Percentiles rank a stretch among this genome's conserved stretches.
phyloP scores from a whole-genome alignment of 2,797 vertebrate genomes.

The Falco biarmicus region DNA sequence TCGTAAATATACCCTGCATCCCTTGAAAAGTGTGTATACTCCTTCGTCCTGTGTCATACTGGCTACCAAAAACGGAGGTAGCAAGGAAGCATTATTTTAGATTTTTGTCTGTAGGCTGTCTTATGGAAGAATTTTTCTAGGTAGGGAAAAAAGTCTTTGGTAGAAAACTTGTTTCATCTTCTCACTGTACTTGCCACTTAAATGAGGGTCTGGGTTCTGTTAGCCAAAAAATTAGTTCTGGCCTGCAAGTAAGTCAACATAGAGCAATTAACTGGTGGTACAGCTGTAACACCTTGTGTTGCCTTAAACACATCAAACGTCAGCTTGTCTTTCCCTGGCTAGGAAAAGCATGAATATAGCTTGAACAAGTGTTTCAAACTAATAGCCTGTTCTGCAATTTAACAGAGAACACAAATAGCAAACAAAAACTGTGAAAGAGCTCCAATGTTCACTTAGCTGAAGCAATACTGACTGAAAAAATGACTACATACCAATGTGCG shows the following conservation, averaged over 20 bases:
- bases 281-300: neutral
- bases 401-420: neutral
- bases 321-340: neutral
- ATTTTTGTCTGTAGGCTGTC: neutral
- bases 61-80: neutral
- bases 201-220: neutral
- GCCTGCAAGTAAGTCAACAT: neutral
- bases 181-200: neutral
- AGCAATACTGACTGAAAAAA: neutral
- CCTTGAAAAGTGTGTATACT: neutral
- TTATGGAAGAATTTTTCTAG: neutral
- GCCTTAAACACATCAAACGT: neutral
- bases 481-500: neutral
- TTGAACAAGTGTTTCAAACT: constrained; percentile 24
- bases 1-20: neutral
- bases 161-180: neutral
- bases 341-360: neutral
- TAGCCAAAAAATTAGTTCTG: neutral
- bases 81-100: neutral
- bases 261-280: constrained; percentile 22
- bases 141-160: neutral
- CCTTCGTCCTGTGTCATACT: neutral
- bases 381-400: neutral
- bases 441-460: constrained; percentile 6
- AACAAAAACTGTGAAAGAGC: neutral